Base-by-base conservation (phyloP, 2,113 vertebrate species). In the Hyla sarda region DNA sequence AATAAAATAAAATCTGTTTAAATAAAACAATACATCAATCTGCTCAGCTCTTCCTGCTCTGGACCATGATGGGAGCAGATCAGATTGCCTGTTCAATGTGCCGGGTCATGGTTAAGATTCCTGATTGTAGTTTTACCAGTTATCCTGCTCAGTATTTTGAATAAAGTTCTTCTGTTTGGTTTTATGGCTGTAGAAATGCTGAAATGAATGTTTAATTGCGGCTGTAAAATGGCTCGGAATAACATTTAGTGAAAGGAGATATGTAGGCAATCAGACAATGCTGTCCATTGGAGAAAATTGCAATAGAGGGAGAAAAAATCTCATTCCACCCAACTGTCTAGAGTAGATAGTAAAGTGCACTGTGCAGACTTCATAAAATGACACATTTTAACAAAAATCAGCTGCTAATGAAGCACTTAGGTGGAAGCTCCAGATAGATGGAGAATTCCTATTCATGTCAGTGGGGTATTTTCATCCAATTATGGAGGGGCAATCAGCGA, bases 391-490 rank as follows among this genome's bases (percentile, higher is more conserved):
- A 84, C 71, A 58, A 86, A 80, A 86, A 81, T 58, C 60, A 87
- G 48, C 80, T 83, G 80, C 83, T 90, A 87, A 88, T 88, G 87
- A 90, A 88, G 83, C 65, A 81, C 77, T 83, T 83, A 83, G 47
- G 67, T 32, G 45, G 82, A 83, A 83, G 69, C 67, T 56, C 60
- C 79, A 71, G 84, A 78, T 71, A 54, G 47, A 69, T 19, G 37
- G 84, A 85, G 34, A 56, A 52, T 78, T 69, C 74, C 84, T 48
- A 79, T 85, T 78, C 75, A 78, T 78, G 73, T 67, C 83, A 85
- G 83, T 85, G 73, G 74, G 73, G 83, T 78, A 60, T 85, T 85
- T 85, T 85, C 45, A 85, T 56, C 28, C 83, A 85, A 85, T 85
- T 85, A 85, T 77, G 72, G 52, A 34, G 54, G 72, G 65, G 83